Conservation (phyloP, 2,113 vertebrate species). For the Uropsilus gracilis region DNA sequence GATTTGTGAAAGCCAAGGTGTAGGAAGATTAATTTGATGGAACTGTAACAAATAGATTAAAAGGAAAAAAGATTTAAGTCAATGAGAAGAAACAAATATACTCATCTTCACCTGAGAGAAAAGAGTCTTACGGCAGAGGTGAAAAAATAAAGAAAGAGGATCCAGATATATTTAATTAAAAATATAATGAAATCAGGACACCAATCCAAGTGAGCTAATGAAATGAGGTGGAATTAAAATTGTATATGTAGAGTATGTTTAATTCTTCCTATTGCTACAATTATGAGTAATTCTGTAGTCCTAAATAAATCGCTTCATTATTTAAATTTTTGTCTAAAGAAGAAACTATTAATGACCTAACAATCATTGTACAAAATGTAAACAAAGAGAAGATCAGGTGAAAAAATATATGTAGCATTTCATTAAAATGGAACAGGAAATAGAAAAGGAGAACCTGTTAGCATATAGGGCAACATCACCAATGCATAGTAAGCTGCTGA, state of each 20-base stretch:
- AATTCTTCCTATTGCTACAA: not conserved
- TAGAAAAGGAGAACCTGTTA: not conserved
- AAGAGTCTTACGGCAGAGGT: not conserved
- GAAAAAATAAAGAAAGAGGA: not conserved
- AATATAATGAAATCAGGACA: not conserved
- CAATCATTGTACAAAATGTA: not conserved
- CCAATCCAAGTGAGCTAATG: not conserved
- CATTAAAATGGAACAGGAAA: not conserved
- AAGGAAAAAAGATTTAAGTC: conserved; percentile 16
- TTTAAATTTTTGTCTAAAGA: not conserved
- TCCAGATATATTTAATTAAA: conserved; percentile 41
- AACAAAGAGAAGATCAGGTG: not conserved
- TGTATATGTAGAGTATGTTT: not conserved
- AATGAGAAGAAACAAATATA: conserved; percentile 25
- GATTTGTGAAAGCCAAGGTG: not conserved
- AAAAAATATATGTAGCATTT: not conserved
- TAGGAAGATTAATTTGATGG: not conserved
- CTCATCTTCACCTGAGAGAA: not conserved
- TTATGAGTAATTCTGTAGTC: not conserved
- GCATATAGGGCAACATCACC: not conserved
- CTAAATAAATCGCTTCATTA: not conserved
- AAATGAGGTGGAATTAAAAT: not conserved
- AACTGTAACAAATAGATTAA: not conserved
- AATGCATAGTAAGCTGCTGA: not conserved
- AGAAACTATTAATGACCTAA: not conserved